Conservation (phyloP, 2,113 vertebrate species). For the Albula glossodonta region DNA sequence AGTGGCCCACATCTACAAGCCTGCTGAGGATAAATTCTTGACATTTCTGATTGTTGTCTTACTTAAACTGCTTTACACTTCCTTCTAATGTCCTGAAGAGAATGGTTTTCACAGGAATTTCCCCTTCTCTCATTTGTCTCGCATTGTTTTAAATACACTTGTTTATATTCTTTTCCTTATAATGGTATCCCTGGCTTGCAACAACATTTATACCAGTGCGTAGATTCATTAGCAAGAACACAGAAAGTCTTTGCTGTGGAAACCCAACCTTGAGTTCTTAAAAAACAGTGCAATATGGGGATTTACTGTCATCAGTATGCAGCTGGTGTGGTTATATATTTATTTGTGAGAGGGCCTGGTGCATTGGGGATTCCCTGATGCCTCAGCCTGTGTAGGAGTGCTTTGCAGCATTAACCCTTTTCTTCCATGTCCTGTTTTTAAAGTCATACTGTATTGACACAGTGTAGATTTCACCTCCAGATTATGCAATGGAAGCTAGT, state of each 20-base stretch:
- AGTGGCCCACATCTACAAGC: not conserved
- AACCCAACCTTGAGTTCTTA: not conserved
- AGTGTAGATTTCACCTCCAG: constrained; percentile 28
- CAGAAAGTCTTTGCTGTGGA: no score
- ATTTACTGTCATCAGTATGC: constrained; percentile 37
- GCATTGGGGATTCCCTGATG: constrained; percentile 68
- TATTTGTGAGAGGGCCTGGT: constrained; percentile 22
- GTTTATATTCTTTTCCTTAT: not conserved
- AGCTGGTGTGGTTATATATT: constrained; percentile 28
- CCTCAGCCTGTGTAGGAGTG: constrained; percentile 68
- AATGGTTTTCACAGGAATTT: not conserved
- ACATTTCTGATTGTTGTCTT: constrained; percentile 11
- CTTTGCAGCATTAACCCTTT: constrained; percentile 58
- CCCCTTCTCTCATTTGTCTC: not conserved
- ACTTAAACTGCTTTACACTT: not conserved
- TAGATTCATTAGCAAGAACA: not conserved
- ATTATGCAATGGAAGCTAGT: not conserved
- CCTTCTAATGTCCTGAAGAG: not conserved
- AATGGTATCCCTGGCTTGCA: not conserved
- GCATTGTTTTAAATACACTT: not conserved
- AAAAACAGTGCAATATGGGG: constrained; percentile 26
- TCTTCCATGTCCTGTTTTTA: constrained; percentile 57
- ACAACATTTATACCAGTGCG: not conserved
- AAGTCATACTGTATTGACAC: constrained; percentile 38
- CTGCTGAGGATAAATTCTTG: not conserved